Evolutionary conservation across 2,113 vertebrate genomes (phyloP).

Genomic region (Menidia beryllina): DNA sequence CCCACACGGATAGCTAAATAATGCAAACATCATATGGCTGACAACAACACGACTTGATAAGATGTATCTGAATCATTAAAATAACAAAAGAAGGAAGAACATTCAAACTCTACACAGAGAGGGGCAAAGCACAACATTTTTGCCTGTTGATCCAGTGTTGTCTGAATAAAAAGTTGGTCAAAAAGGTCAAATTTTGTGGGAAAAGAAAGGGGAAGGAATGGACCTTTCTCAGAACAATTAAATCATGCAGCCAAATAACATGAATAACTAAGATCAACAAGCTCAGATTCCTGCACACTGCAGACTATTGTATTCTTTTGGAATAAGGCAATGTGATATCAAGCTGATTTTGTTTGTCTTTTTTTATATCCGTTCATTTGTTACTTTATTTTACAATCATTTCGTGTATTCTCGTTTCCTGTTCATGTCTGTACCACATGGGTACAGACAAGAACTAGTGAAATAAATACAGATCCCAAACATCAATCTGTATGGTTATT

Average conservation of each 20-base stretch:
- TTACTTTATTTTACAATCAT: no score
- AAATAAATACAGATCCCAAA: no score
- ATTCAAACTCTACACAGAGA: no score
- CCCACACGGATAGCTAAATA: not conserved
- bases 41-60: slow-evolving; percentile 3
- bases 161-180: not conserved
- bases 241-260: not conserved
- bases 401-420: no score
- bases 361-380: no score
- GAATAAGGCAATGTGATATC: no score
- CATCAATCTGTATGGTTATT: not conserved
- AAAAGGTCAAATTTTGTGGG: not conserved
- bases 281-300: not conserved
- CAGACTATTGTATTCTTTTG: not conserved
- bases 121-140: no score
- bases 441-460: no score
- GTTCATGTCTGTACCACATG: no score
- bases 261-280: not conserved
- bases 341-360: no score
- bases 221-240: not conserved
- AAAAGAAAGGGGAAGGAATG: not conserved
- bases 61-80: slow-evolving; percentile 8
- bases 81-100: not conserved
- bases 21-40: slow-evolving; percentile 24
- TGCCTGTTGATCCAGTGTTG: not conserved